Evolutionary conservation across 2,888 invertebrate species (phyloP).

Genomic region (Electrophaes corylata): DNA sequence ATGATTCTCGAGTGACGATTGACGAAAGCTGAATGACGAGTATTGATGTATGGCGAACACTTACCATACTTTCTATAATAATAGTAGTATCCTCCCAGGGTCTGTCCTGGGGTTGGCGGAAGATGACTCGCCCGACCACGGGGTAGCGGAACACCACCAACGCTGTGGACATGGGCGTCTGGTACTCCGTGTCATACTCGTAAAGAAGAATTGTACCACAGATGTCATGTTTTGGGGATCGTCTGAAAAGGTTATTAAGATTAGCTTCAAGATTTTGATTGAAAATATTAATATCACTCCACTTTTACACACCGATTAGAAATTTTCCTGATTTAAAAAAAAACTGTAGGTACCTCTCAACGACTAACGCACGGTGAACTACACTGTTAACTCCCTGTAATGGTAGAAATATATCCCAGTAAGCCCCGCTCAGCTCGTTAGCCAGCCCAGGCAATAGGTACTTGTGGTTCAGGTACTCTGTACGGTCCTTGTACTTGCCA

Average conservation of each 20-base stretch:
- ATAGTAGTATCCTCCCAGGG: conserved; percentile 94
- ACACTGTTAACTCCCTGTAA: conserved; percentile 91
- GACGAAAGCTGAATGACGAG: too few relatives aligned
- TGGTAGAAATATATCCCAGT: conserved; percentile 94
- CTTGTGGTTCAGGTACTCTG: conserved; percentile 87
- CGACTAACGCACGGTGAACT: conserved; percentile 90
- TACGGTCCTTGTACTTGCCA: conserved; percentile 91
- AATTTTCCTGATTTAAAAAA: too few relatives aligned
- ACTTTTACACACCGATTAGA: too few relatives aligned
- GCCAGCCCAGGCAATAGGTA: conserved; percentile 87
- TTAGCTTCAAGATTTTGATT: too few relatives aligned
- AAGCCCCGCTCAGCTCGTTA: conserved; percentile 88
- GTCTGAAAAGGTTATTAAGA: conserved; percentile 44
- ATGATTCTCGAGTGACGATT: too few relatives aligned
- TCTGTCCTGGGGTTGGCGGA: conserved; percentile 91
- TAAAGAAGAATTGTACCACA: conserved; percentile 87
- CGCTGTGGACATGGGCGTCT: conserved; percentile 90
- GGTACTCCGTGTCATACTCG: conserved; percentile 86
- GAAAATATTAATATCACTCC: too few relatives aligned
- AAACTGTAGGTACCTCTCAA: conserved; percentile 84
- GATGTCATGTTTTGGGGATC: conserved; percentile 59
- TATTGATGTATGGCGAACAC: conserved; percentile 8
- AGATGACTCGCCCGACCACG: conserved; percentile 91
- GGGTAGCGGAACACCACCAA: conserved; percentile 94
- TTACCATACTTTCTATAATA: conserved; percentile 88